A percentile compares a stretch with the other conserved stretches of the same genome.
Conservation (phyloP, 2,888 invertebrate genomes). For the Drosophila pseudotakahashii region DNA sequence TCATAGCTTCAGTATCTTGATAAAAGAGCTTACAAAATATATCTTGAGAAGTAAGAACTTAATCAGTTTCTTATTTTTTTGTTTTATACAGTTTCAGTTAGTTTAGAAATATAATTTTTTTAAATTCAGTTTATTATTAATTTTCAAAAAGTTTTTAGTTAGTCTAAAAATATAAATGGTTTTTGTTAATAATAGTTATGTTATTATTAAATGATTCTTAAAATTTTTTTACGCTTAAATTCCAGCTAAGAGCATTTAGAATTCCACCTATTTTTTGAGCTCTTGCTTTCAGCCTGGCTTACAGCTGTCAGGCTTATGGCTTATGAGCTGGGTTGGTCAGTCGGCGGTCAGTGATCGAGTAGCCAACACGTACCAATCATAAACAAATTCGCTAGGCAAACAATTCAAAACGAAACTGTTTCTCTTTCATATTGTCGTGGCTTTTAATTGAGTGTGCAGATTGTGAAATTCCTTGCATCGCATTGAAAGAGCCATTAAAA, state of each 20-base stretch:
- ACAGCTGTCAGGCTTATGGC: conserved; percentile 41
- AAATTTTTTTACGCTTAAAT: no score
- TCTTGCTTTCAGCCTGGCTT: conserved; percentile 39
- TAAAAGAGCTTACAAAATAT: no score
- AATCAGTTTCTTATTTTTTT: no score
- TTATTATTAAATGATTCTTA: no score
- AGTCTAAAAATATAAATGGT: no score
- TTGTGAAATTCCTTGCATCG: conserved; percentile 54
- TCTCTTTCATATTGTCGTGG: conserved; percentile 30
- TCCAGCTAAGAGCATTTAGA: conserved; percentile 15
- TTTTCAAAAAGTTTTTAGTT: no score
- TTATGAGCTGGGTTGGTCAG: conserved; percentile 49
- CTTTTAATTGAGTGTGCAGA: conserved; percentile 34
- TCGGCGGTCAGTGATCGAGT: conserved; percentile 67
- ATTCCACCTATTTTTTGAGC: not conserved
- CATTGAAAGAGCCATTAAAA: conserved; percentile 28
- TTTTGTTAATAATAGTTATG: no score
- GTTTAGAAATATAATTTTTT: no score
- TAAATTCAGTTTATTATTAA: no score
- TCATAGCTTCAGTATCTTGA: no score
- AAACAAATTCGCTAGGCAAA: conserved; percentile 54
- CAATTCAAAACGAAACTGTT: conserved; percentile 40
- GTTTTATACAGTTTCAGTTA: no score
- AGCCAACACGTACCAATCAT: conserved; percentile 66
- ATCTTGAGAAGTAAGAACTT: no score